Conservation (phyloP, 2,113 vertebrate genomes). For the Eublepharis macularius region DNA sequence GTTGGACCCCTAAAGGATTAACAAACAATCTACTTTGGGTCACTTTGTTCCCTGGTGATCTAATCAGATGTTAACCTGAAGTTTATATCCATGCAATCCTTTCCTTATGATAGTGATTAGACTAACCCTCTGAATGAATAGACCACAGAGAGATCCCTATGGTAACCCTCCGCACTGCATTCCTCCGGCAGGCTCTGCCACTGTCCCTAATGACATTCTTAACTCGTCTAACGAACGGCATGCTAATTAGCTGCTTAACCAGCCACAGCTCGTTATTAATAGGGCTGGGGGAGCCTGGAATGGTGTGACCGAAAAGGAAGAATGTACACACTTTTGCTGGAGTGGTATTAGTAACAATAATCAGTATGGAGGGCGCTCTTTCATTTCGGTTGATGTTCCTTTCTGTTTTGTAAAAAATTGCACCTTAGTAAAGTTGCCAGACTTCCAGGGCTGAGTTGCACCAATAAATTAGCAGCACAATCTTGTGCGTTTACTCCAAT, state of each 20-base stretch:
- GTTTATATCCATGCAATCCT: constrained; percentile 88
- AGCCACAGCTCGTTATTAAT: constrained; percentile 73
- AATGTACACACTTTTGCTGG: constrained; percentile 39
- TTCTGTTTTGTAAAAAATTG: too few relatives aligned
- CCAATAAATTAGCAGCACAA: too few relatives aligned
- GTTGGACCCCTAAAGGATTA: constrained; percentile 77
- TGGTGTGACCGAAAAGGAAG: constrained; percentile 62
- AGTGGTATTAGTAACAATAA: constrained; percentile 54
- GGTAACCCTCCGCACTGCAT: constrained; percentile 83
- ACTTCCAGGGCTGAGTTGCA: background rate
- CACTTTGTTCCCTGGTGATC: constrained; percentile 73
- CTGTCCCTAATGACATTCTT: constrained; percentile 90
- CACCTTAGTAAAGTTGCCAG: background rate
- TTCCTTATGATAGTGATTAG: constrained; percentile 98
- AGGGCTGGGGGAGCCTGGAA: constrained; percentile 60
- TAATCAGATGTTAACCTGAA: constrained; percentile 79
- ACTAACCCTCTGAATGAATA: constrained; percentile 82
- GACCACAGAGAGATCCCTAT: constrained; percentile 82
- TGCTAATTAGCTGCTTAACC: constrained; percentile 83
- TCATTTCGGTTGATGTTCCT: accelerated
- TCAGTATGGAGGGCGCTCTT: constrained; percentile 49
- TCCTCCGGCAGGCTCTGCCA: constrained; percentile 75
- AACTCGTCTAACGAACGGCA: constrained; percentile 85
- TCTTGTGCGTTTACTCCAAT: too few relatives aligned
- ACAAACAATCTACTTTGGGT: constrained; percentile 70